Evolutionary conservation across 1,140 invertebrate species (phyloP).

Genomic region (Lepidurus arcticus): DNA sequence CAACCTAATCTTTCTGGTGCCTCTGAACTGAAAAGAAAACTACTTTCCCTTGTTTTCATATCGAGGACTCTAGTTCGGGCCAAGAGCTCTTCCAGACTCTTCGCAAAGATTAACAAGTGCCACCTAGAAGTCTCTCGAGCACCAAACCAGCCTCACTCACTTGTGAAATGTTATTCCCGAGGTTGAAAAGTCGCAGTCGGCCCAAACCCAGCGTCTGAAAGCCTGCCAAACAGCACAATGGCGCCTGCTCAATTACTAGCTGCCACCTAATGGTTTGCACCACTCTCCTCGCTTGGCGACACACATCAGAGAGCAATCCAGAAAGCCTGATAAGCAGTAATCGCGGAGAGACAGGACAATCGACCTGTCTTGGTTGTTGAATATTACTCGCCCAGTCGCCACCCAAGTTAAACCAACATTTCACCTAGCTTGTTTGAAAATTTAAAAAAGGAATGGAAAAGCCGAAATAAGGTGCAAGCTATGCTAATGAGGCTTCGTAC

Average conservation of each 20-base stretch:
- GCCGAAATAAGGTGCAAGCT: too few species aligned
- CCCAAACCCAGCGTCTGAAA: not conserved
- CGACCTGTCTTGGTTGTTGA: not conserved
- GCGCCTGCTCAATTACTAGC: constrained; percentile 20
- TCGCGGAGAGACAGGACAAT: not conserved
- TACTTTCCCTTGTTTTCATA: too few species aligned
- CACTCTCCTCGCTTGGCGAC: constrained; percentile 17
- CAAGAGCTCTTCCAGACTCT: not conserved
- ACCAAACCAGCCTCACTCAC: not conserved
- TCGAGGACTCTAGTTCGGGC: not conserved
- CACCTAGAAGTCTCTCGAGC: not conserved
- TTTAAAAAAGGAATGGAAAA: too few species aligned
- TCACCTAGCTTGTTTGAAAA: too few species aligned
- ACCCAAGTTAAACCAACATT: not conserved
- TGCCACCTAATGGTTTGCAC: constrained; percentile 21
- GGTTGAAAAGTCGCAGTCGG: not conserved
- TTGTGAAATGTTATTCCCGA: not conserved
- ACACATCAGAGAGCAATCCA: constrained; percentile 1
- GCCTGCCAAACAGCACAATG: not conserved
- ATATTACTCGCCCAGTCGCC: not conserved
- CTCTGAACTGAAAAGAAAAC: not conserved
- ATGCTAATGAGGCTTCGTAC: too few species aligned
- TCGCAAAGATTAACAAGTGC: not conserved
- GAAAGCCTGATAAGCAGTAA: constrained; percentile 9
- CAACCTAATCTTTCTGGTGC: not conserved